Evolutionary conservation across 2,888 invertebrate genomes (phyloP).

Genomic region (Ligdia adustata): DNA sequence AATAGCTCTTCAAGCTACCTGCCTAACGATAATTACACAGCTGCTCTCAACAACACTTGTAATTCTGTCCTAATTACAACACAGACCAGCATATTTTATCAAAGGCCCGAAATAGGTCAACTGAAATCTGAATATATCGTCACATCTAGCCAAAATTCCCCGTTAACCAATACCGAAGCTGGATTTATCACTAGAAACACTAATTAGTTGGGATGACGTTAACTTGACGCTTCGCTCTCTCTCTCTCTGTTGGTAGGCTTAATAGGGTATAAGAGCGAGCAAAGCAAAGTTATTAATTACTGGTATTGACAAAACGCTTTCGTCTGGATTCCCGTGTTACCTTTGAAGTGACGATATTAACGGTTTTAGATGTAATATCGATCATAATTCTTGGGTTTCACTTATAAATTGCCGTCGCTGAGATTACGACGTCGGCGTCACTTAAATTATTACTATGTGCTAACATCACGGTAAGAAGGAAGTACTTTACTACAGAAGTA

Average conservation of each 20-base stretch:
- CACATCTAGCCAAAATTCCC: conserved; percentile 59
- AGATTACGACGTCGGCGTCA: no score
- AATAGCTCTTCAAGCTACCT: not conserved
- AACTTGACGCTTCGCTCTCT: no score
- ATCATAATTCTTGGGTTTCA: conserved; percentile 36
- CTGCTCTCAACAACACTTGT: conserved; percentile 20
- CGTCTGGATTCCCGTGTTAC: conserved; percentile 47
- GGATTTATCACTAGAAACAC: conserved; percentile 77
- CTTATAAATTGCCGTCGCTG: conserved; percentile 20
- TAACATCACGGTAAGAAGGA: no score
- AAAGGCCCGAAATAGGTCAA: conserved; percentile 38
- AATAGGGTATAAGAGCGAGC: conserved; percentile 74
- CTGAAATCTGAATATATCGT: conserved; percentile 40
- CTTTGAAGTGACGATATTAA: conserved; percentile 57
- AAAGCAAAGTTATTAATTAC: conserved; percentile 73
- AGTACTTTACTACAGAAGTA: not conserved
- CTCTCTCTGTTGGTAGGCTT: conserved; percentile 70
- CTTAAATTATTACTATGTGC: no score
- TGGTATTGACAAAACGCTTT: conserved; percentile 73
- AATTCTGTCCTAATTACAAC: conserved; percentile 27
- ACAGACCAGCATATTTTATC: conserved; percentile 29
- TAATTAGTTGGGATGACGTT: conserved; percentile 80
- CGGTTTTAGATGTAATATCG: conserved; percentile 46
- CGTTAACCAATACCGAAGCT: conserved; percentile 57
- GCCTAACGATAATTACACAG: conserved; percentile 2